phyloP scores from a whole-genome alignment of 2,888 invertebrate genomes.

The Kuschelorhynchus macadamiae region DNA sequence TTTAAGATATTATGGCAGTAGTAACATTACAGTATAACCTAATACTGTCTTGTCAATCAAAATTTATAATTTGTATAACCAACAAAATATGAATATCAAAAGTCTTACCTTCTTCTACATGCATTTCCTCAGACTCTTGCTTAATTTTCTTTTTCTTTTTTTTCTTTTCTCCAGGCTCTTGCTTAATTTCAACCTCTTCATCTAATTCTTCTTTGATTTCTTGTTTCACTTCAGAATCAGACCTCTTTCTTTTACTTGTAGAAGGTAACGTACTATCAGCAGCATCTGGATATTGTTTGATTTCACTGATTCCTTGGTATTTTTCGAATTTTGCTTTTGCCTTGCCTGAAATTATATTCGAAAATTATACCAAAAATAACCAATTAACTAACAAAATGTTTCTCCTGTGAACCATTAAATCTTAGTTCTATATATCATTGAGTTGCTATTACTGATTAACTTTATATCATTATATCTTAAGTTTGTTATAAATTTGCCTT shows the following conservation, averaged over 20 bases:
- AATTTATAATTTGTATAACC: too few species aligned
- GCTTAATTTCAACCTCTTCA: conserved; percentile 56
- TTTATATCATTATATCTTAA: too few species aligned
- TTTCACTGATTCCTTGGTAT: conserved; percentile 90
- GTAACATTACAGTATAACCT: too few species aligned
- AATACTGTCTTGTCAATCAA: too few species aligned
- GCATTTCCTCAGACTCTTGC: conserved; percentile 53
- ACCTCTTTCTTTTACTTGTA: conserved; percentile 72
- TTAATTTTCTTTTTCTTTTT: conserved; percentile 54
- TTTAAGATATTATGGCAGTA: too few species aligned
- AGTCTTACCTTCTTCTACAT: conserved; percentile 48
- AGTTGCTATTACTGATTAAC: too few species aligned
- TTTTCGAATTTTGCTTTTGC: conserved; percentile 93
- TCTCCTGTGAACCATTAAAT: too few species aligned
- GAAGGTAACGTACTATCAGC: conserved; percentile 86
- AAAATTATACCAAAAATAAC: too few species aligned
- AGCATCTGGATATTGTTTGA: conserved; percentile 80
- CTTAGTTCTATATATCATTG: too few species aligned
- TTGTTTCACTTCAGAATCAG: conserved; percentile 65
- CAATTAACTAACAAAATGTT: too few species aligned
- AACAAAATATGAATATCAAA: too few species aligned
- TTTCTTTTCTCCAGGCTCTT: conserved; percentile 51
- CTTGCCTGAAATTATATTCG: conserved; percentile 71
- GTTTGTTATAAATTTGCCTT: too few species aligned
- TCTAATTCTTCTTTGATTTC: conserved; percentile 53